A percentile compares a stretch with the other conserved stretches of the same genome.
Conservation (phyloP, 1,140 invertebrate genomes). For the Drosophila virilis region DNA sequence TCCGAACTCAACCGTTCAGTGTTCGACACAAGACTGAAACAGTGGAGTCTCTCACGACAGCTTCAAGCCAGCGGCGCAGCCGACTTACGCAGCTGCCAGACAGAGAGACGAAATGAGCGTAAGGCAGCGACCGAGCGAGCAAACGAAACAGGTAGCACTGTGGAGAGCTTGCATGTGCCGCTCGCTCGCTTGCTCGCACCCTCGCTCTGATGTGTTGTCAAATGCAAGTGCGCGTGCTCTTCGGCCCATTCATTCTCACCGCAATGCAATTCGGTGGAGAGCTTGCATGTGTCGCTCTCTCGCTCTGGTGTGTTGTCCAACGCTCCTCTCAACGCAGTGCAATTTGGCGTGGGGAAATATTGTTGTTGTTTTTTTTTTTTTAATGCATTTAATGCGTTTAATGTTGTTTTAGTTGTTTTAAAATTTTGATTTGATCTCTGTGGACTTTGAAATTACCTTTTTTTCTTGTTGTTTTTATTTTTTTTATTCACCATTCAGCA, state of each 20-base stretch:
- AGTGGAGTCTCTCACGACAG: conserved; percentile 23
- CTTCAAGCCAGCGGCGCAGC: conserved; percentile 7
- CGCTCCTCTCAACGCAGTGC: too few relatives aligned
- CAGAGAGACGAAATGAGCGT: conserved; percentile 7
- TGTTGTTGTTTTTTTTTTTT: conserved; percentile 1
- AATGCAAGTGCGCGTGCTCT: conserved; percentile 12
- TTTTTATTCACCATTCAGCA: not conserved
- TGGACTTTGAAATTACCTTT: conserved; percentile 11
- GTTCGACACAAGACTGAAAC: conserved; percentile 77
- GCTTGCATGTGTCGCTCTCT: not conserved
- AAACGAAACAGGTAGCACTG: not conserved
- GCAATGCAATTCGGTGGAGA: conserved; percentile 4
- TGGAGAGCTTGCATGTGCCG: not conserved
- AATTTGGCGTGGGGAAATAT: not conserved
- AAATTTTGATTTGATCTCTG: not conserved
- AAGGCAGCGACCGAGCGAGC: not conserved
- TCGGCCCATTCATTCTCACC: conserved; percentile 24
- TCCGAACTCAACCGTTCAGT: conserved; percentile 58
- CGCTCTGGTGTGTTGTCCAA: not conserved
- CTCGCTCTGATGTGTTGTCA: not conserved
- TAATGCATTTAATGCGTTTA: conserved; percentile 19
- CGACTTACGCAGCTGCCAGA: not conserved
- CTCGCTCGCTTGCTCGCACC: not conserved
- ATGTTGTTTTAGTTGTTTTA: conserved; percentile 14
- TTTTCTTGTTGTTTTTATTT: conserved; percentile 13